Evolutionary conservation across 2,113 vertebrate genomes (phyloP).

Genomic region (Hyperoodon ampullatus): DNA sequence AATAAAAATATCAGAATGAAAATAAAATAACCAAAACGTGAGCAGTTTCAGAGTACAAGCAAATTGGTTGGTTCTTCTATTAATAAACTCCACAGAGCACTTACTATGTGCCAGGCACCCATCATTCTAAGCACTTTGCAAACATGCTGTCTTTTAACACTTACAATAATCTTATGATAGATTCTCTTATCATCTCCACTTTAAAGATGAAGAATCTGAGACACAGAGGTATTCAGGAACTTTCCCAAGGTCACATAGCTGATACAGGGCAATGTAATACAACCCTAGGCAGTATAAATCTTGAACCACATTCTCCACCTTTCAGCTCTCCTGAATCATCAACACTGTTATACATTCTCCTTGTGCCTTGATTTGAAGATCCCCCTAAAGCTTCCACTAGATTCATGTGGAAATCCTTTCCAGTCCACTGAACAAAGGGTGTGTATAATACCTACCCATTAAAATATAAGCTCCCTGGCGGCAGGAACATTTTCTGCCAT

Average conservation of each 20-base stretch:
- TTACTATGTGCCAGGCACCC: neutral
- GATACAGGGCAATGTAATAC: neutral
- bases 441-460: neutral
- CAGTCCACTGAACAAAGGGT: too few relatives aligned
- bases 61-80: neutral
- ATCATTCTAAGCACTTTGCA: neutral
- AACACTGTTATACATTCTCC: neutral
- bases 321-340: neutral
- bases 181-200: neutral
- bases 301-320: neutral
- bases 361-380: neutral
- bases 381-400: neutral
- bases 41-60: neutral
- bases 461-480: neutral
- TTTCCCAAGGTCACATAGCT: neutral
- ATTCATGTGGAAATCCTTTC: neutral
- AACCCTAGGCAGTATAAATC: neutral
- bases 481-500: neutral
- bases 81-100: neutral
- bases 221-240: neutral
- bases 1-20: neutral
- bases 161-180: neutral
- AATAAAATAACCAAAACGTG: neutral
- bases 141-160: neutral
- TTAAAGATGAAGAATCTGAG: neutral